Evolutionary conservation across 2,797 vertebrate species (phyloP), one percentile per base, ranked within the genome.

Genomic region (Poecilia velifera): DNA sequence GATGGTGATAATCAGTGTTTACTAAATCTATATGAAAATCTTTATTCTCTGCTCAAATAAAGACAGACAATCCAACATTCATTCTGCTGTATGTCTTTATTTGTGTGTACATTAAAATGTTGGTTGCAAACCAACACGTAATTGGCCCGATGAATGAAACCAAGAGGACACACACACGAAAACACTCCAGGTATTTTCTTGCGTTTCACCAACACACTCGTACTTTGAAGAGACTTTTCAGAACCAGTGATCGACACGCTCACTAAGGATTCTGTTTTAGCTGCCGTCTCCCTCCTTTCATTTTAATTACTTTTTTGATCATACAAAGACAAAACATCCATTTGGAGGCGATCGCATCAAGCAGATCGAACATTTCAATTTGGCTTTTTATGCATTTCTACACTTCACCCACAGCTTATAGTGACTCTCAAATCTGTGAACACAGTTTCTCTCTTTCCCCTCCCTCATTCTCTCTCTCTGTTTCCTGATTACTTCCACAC

Each of bases 401-500:
- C 79, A 79, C 73, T 91, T 86, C 84, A 72, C 91, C 87, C 91
- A 84, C 47, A n/a, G 85, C 87, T 89, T 81, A 88, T 80, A 73
- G 89, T 76, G 78, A 87, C 87, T 82, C 87, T 85, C 76, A 79
- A 80, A 88, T 88, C 90, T 86, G 82, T 82, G 82, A 90, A 87
- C 86, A 85, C 78, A 83, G 86, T 86, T 85, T 82, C 84, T 79
- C 82, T 77, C 39, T 36, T 68, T 72, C 34, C 73, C 25, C 53
- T 55, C 53, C 1, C 25, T 55, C 25, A 28, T 57, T 25, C 72
- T 22, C 68, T 78, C 79, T 87, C 46, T 73, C 22, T 28, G 79
- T 90, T 85, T 86, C 84, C 83, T 94, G 93, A 94, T 94, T 95
- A 92, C 91, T 94, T 94, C 92, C 94, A 93, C 88, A 92, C 88